Evolutionary conservation across 92 coral and sea anemone genomes (phyloP), one percentile per base, ranked within the genome.

Genomic region (Paramuricea clavata): DNA sequence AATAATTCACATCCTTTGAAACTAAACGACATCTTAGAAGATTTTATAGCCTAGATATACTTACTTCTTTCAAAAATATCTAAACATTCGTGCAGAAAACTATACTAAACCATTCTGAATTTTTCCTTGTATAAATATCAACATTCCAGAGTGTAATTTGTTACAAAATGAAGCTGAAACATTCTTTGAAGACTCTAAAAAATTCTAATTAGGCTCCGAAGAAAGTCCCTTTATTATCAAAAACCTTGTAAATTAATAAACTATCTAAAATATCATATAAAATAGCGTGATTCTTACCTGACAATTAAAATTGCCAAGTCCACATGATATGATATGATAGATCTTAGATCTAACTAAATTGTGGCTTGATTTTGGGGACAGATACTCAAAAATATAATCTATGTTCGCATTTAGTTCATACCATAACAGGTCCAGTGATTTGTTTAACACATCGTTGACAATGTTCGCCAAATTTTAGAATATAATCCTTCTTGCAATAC

Each of bases 381-480:
- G 72, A 65, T 65, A 28, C 0, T 27, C 1, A 7, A 60, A 56
- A 28, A 30, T 8, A 28, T 19, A 19, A n/a, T 7, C 8, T 19
- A 34, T 1, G 35, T 64, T 19, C 31, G 71, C 26, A 2, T 65
- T 30, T 28, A 42, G n/a, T 49, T 42, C 73, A 81, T 36, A 95
- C 98, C 93, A 95, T 94, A 4, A 95, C 93, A 7, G 96, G 98
- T 35, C 98, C 98, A 13, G 98, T 94, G 56, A 95, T 94, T 59
- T 89, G 90, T 42, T 87, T 91, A 32, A 75, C 89, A 76, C 98
- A 95, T 31, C 88, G 86, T 73, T 95, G 98, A 76, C 98, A 95
- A 31, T 86, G 85, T 22, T 91, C 83, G 30, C 82, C 88, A 68
- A 91, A 94, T 70, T 86, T 90, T 10, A 81, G 49, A 13, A 86